Evolutionary conservation across 2,797 vertebrate genomes (phyloP).

Genomic region (Gymnoscopelus braueri): DNA sequence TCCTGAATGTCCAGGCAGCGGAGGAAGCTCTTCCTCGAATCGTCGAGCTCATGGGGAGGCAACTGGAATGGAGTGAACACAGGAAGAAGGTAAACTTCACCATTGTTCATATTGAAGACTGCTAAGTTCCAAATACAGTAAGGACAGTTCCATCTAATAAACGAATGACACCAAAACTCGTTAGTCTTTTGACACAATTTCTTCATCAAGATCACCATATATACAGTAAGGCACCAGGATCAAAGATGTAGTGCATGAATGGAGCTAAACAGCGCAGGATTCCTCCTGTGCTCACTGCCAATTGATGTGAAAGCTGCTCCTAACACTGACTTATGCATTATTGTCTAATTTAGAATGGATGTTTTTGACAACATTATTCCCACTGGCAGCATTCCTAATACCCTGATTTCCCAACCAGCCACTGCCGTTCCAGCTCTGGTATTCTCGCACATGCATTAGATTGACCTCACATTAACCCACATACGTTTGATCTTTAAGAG

Average conservation of each 20-base stretch:
- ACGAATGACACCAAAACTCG: too few relatives aligned
- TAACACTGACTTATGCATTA: constrained; percentile 46
- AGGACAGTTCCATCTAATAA: too few relatives aligned
- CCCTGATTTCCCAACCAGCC: constrained; percentile 45
- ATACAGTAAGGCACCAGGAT: constrained; percentile 2
- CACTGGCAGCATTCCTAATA: constrained; percentile 51
- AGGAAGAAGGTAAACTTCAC: background rate
- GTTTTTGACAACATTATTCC: constrained; percentile 61
- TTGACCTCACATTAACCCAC: constrained; percentile 83
- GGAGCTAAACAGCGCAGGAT: constrained; percentile 19
- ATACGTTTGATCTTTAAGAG: constrained; percentile 84
- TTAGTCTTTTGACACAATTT: too few relatives aligned
- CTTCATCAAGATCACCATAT: constrained; percentile 11
- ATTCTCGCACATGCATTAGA: constrained; percentile 79
- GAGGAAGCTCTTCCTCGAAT: constrained; percentile 38
- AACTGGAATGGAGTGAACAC: constrained; percentile 15
- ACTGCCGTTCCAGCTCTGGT: constrained; percentile 65
- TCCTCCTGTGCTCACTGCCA: constrained; percentile 29
- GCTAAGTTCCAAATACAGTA: background rate
- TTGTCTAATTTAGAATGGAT: constrained; percentile 60
- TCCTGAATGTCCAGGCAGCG: background rate
- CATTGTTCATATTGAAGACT: background rate
- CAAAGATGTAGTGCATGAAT: constrained; percentile 20
- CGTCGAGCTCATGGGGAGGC: constrained; percentile 22
- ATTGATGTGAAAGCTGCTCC: constrained; percentile 37